Evolutionary conservation across 2,113 vertebrate genomes (phyloP).

Genomic region (Triplophysa siluroides): DNA sequence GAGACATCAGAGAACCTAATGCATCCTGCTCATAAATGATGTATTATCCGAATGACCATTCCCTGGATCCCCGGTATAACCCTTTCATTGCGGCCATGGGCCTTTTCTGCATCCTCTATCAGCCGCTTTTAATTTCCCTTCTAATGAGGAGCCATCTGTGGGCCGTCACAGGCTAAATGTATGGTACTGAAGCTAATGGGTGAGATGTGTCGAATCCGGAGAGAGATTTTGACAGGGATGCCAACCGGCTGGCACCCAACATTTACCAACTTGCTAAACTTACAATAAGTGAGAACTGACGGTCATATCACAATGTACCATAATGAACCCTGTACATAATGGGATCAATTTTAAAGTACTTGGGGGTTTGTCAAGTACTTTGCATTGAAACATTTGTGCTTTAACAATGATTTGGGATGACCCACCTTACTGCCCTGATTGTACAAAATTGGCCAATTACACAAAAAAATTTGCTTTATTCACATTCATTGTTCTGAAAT

Average conservation of each 20-base stretch:
- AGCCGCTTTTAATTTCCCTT: constrained; percentile 53
- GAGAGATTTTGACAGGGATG: constrained; percentile 48
- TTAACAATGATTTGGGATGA: constrained; percentile 1
- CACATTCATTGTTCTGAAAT: neutral
- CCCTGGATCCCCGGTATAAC: constrained; percentile 39
- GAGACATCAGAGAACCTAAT: neutral
- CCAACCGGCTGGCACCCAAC: constrained; percentile 41
- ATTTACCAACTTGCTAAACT: constrained; percentile 52
- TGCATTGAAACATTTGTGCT: neutral
- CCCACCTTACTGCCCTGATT: neutral
- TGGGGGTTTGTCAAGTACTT: constrained; percentile 4
- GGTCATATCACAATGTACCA: neutral
- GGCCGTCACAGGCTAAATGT: constrained; percentile 50
- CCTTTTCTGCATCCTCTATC: constrained; percentile 51
- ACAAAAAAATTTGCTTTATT: neutral
- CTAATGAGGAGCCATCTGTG: constrained; percentile 58
- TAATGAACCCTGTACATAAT: constrained; percentile 8
- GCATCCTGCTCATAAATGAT: constrained; percentile 44
- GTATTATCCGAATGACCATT: constrained; percentile 35
- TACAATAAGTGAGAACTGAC: constrained; percentile 31
- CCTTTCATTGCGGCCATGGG: constrained; percentile 40
- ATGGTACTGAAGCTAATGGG: constrained; percentile 47
- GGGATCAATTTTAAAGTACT: constrained; percentile 26
- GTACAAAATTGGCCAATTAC: constrained; percentile 1
- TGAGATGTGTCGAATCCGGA: constrained; percentile 33